Evolutionary conservation across 2,797 vertebrate species (phyloP), one percentile per base, ranked within the genome.

Genomic region (Caiman crocodilus): DNA sequence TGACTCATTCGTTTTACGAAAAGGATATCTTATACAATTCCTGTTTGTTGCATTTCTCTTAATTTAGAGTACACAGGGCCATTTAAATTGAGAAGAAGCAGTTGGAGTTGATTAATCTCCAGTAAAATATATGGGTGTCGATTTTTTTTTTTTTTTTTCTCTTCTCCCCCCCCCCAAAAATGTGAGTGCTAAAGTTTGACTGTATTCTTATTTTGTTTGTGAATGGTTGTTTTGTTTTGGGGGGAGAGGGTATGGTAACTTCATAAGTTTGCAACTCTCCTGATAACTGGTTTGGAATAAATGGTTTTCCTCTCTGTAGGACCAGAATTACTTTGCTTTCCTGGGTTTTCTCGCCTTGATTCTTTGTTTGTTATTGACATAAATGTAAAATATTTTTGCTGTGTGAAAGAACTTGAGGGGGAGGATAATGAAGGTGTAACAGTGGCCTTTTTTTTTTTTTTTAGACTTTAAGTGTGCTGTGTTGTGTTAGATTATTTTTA

Each of bases 371-470:
- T 2, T 76, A 87, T 74, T 93, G 25, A 55, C 67, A 20, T 73
- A 55, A 86, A 3, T 65, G 92, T 64, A 64, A 28, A 15, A 64
- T 28, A 93, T 77, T 8, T 90, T 15, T 71, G 64, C 35, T 8
- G 75, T 84, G 26, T 12, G 12, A 56, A 56, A 87, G 57, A 95
- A 95, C 89, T 84, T 88, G 56, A 94, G 91, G 91, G 93, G 89
- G 74, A 88, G 88, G 84, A 93, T 91, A 84, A 55, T 55, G 64
- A 83, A 92, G 86, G 74, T 1, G 3, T 85, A 18, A 32, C 17
- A 67, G n/a, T 18, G 15, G n/a, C 28, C 65, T 67, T 9, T 3
- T 67, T 67, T 67, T 67, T 9, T 3, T 67, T 67, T 67, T 30
- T 67, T n/a, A n/a, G n/a, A 32, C 18, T 67, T 67, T 50, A 50